Evolutionary conservation across 2,797 vertebrate species (phyloP).

Genomic region (Macropus fuliginosus): DNA sequence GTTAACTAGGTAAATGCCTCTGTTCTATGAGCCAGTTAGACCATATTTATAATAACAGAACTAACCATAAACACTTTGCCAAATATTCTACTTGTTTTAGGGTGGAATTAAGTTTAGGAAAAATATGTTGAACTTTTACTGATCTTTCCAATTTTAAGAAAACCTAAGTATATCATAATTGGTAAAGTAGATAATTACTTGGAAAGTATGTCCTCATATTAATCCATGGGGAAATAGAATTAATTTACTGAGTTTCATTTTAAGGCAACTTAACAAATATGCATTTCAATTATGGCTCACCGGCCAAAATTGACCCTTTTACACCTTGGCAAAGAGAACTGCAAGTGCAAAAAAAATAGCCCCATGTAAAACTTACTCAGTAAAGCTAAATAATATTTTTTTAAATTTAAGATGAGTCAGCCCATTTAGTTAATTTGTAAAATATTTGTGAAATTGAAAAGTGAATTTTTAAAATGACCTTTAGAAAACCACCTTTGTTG

Average conservation of each 20-base stretch:
- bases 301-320: not conserved
- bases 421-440: conserved; percentile 16
- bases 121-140: conserved; percentile 28
- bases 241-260: conserved; percentile 50
- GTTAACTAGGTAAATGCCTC: conserved; percentile 46
- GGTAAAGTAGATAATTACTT: not conserved
- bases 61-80: conserved; percentile 49
- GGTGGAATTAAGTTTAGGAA: not conserved
- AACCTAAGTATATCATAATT: conserved; percentile 57
- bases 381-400: conserved; percentile 56
- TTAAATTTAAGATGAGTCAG: conserved; percentile 47
- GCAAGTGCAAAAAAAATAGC: conserved; percentile 36
- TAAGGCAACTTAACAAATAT: conserved; percentile 36
- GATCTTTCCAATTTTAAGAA: conserved; percentile 55
- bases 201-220: conserved; percentile 23
- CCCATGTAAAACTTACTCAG: conserved; percentile 47
- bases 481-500: not conserved
- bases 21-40: conserved; percentile 58
- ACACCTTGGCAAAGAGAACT: conserved; percentile 53
- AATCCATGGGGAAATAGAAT: conserved; percentile 52
- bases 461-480: conserved; percentile 38
- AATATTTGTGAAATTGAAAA: conserved; percentile 7
- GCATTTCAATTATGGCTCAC: conserved; percentile 24
- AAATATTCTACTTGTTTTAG: not conserved
- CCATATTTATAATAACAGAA: conserved; percentile 25